A percentile compares a stretch with the other conserved stretches of the same genome.
Conservation (phyloP, 1,140 invertebrate genomes). For the Bradysia coprophila region DNA sequence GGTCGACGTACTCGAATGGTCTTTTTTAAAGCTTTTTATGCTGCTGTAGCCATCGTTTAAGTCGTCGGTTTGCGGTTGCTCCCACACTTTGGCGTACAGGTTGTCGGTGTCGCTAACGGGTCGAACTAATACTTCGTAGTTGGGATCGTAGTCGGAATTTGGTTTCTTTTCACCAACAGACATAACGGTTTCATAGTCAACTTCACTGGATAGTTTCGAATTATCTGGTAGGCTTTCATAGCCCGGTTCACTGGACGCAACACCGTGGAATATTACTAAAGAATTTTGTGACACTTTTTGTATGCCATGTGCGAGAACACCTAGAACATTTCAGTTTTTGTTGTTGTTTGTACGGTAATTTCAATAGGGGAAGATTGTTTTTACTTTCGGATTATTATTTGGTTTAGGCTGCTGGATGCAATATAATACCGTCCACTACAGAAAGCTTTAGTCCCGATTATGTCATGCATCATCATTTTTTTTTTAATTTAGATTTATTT, state of each 20-base stretch:
- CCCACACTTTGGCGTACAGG: slow-evolving; percentile 25
- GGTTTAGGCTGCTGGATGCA: too few relatives aligned
- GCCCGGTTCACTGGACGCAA: slow-evolving; percentile 13
- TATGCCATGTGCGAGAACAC: not conserved
- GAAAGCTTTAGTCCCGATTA: too few relatives aligned
- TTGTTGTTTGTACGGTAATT: too few relatives aligned
- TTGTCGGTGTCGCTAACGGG: slow-evolving; percentile 17
- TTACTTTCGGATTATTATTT: too few relatives aligned
- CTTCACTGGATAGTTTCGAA: slow-evolving; percentile 30
- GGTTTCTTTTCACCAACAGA: slow-evolving; percentile 10
- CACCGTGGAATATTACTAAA: not conserved
- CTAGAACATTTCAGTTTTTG: too few relatives aligned
- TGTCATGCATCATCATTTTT: too few relatives aligned
- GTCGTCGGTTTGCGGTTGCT: slow-evolving; percentile 12
- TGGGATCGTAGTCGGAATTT: slow-evolving; percentile 39
- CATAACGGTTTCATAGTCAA: slow-evolving; percentile 36
- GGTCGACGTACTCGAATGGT: slow-evolving; percentile 1
- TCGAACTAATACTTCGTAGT: slow-evolving; percentile 49
- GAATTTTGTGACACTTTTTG: not conserved
- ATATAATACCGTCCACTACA: too few relatives aligned
- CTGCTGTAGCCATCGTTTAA: slow-evolving; percentile 10
- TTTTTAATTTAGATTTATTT: too few relatives aligned
- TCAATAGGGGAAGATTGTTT: too few relatives aligned
- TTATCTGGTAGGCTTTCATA: slow-evolving; percentile 26
- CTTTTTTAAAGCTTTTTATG: slow-evolving; percentile 5